Conservation (phyloP, 2,797 vertebrate genomes). For the Hybognathus amarus region DNA sequence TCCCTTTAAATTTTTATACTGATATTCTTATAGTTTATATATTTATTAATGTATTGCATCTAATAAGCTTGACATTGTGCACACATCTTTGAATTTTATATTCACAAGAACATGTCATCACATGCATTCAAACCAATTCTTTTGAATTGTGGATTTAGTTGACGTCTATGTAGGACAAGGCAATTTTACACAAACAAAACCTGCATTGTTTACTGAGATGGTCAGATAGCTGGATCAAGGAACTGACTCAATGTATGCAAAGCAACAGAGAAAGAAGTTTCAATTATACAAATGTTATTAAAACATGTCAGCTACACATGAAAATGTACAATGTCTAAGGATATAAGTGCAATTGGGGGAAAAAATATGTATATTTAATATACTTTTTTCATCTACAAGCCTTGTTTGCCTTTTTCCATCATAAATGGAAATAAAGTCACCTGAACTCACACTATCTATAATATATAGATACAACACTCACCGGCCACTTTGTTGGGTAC, state of each 20-base stretch:
- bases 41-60: neutral
- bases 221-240: constrained; percentile 19
- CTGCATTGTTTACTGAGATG: constrained; percentile 10
- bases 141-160: neutral
- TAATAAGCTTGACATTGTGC: neutral
- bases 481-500: too few species aligned
- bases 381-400: too few species aligned
- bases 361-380: too few species aligned
- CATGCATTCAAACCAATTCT: neutral
- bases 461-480: too few species aligned
- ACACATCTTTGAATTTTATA: neutral
- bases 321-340: neutral
- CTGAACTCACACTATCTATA: too few species aligned
- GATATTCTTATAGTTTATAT: neutral
- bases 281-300: neutral
- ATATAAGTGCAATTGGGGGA: neutral
- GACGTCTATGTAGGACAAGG: neutral
- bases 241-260: constrained; percentile 28
- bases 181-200: neutral
- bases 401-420: too few species aligned
- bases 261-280: neutral
- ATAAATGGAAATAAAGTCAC: too few species aligned
- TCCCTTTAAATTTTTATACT: neutral
- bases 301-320: neutral
- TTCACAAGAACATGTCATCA: neutral